Evolutionary conservation across 2,797 vertebrate species (phyloP).

Genomic region (Fistularia commersonii): DNA sequence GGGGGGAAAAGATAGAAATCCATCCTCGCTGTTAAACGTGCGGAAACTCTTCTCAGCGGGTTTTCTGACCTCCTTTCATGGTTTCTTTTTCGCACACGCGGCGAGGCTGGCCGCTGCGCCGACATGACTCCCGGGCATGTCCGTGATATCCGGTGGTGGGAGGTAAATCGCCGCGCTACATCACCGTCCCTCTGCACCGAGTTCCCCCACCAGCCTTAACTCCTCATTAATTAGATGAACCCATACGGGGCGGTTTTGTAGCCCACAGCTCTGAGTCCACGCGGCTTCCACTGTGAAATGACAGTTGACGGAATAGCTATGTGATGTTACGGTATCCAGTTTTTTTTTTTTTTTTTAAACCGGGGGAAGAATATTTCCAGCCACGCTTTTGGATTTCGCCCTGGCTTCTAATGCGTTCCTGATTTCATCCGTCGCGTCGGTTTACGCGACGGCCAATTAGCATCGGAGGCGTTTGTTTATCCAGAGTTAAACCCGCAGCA

Average conservation of each 20-base stretch:
- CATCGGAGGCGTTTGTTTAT: not conserved
- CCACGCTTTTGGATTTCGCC: too few relatives aligned
- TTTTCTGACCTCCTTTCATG: slow-evolving; percentile 43
- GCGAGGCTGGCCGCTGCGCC: slow-evolving; percentile 38
- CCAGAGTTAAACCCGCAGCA: too few relatives aligned
- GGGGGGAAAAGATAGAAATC: slow-evolving; percentile 7
- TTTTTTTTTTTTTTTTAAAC: not conserved
- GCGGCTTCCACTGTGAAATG: slow-evolving; percentile 33
- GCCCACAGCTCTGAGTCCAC: slow-evolving; percentile 20
- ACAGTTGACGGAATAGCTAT: slow-evolving; percentile 27
- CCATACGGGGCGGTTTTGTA: slow-evolving; percentile 20
- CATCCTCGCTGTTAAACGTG: slow-evolving; percentile 23
- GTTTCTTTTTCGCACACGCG: slow-evolving; percentile 21
- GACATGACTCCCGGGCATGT: slow-evolving; percentile 53
- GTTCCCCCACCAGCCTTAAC: slow-evolving; percentile 23
- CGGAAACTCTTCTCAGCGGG: slow-evolving; percentile 43
- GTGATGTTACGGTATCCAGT: not conserved
- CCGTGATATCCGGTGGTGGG: slow-evolving; percentile 42
- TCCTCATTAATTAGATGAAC: slow-evolving; percentile 62
- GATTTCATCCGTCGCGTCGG: too few relatives aligned
- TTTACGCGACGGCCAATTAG: not conserved
- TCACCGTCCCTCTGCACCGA: slow-evolving; percentile 44
- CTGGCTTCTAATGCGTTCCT: too few relatives aligned
- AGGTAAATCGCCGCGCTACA: slow-evolving; percentile 59
- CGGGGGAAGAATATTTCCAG: too few relatives aligned